Conservation (phyloP, 2,797 vertebrate genomes). For the Sebastes baramenuke region DNA sequence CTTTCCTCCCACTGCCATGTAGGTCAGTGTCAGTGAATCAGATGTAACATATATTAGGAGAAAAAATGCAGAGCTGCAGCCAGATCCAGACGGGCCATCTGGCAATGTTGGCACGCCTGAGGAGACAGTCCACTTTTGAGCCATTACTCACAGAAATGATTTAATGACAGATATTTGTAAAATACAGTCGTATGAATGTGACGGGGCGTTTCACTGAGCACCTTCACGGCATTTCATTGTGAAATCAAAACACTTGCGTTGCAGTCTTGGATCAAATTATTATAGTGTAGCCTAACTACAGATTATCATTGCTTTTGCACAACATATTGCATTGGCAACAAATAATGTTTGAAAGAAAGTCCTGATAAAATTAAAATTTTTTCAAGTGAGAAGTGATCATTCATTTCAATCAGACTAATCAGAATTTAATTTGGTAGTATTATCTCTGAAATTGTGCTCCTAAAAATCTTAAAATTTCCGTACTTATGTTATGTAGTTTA, state of each 20-base stretch:
- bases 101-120: constrained; percentile 46
- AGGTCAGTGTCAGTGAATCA: constrained; percentile 68
- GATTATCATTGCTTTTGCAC: neutral
- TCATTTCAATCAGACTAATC: neutral
- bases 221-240: constrained; percentile 23
- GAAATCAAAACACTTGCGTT: constrained; percentile 30
- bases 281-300: neutral
- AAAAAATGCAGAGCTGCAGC: constrained; percentile 44
- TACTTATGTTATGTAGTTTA: too few species aligned
- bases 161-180: constrained; percentile 56
- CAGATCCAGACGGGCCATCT: constrained; percentile 68
- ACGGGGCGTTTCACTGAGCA: neutral
- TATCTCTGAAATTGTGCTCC: neutral
- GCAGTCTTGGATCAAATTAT: neutral
- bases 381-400: neutral
- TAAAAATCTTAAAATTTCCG: neutral
- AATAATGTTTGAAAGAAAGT: neutral
- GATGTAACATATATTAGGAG: constrained; percentile 58
- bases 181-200: constrained; percentile 34
- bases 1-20: constrained; percentile 62
- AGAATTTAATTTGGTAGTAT: neutral
- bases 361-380: neutral
- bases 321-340: neutral
- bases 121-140: constrained; percentile 39
- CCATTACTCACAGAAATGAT: constrained; percentile 49